Base-by-base conservation (phyloP, 1,140 invertebrate species). In the Tribolium madens region DNA sequence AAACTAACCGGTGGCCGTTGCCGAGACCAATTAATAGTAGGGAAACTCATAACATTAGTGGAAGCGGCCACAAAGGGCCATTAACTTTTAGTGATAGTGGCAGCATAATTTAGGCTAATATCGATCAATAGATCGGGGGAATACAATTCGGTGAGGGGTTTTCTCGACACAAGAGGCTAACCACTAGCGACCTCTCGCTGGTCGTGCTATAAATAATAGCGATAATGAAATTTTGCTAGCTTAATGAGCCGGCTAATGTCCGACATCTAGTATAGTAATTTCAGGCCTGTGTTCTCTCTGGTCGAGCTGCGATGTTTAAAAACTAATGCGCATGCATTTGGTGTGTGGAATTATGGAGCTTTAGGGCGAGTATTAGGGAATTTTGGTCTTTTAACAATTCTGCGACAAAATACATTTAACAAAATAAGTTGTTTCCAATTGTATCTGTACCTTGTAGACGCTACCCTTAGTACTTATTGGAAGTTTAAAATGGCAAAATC, bases 51-150 rank as follows among this genome's bases (percentile, higher is more conserved):
- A 76, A 79, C 70, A 79, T 76, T 79, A 76, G 57, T 79, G 71
- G 53, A 64, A 60, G 33, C 64, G 68, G 70, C 78, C 78, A 80
- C 78, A 80, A 80, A 80, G 78, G 70, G 68, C 76, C 76, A 80
- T 80, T 80, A 80, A 80, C 78, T 78, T 76, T 80, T 80, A 80
- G 78, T 73, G 46, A 80, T 71, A 74, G 73, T 72, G 48, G 68
- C 69, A 52, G 72, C 50, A 69, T 73, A 68, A 74, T 79, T 77
- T 75, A 73, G 74, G 64, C 53, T 64, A 72, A 78, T 78, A 75
- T 71, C 73, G 73, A 78, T 78, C 77, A 69, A 78, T 78, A 78
- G 36, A 64, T 74, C 76, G 76, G 3, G 36, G 36, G 46, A 73
- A 64, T 60, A 64, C 72, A 74, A 77, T 77, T 31, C 75, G 46